Percentiles rank a stretch among this genome's conserved stretches.
Conservation (phyloP, 2,888 invertebrate species). For the Cecidostiba fungosa region DNA sequence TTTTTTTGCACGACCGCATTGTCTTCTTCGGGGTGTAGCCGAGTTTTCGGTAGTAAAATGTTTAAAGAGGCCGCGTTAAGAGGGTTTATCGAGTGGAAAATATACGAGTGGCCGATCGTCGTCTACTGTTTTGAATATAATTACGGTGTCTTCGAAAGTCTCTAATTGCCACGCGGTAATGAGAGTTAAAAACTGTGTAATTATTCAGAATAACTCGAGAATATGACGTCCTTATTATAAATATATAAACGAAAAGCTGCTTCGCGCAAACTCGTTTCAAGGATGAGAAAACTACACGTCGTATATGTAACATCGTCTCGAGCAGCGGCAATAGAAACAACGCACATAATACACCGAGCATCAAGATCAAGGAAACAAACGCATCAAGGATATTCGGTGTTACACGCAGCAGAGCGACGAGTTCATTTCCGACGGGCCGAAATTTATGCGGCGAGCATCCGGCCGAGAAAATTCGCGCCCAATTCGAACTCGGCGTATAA, state of each 20-base stretch:
- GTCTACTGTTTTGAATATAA: constrained; percentile 14
- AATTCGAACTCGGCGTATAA: constrained; percentile 30
- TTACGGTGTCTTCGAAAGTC: constrained; percentile 18
- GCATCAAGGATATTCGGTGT: neutral
- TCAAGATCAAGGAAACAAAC: constrained; percentile 50
- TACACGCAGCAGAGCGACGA: constrained; percentile 38
- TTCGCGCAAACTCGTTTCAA: neutral
- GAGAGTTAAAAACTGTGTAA: constrained; percentile 2
- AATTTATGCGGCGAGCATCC: constrained; percentile 63
- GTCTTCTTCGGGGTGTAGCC: constrained; percentile 28
- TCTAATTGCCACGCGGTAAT: neutral
- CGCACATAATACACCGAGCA: neutral
- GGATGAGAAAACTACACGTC: constrained; percentile 24
- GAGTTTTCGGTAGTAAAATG: constrained; percentile 26
- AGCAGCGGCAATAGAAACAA: neutral
- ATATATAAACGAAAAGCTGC: neutral
- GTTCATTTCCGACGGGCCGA: constrained; percentile 58
- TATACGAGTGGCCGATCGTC: neutral
- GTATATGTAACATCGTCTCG: too few relatives aligned
- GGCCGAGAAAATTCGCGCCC: constrained; percentile 44
- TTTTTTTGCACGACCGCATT: constrained; percentile 6
- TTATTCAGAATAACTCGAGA: neutral
- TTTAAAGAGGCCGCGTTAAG: constrained; percentile 25
- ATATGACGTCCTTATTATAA: neutral
- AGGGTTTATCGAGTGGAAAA: constrained; percentile 52